Evolutionary conservation across 2,113 vertebrate genomes (phyloP).

Genomic region (Bambusicola thoracicus): DNA sequence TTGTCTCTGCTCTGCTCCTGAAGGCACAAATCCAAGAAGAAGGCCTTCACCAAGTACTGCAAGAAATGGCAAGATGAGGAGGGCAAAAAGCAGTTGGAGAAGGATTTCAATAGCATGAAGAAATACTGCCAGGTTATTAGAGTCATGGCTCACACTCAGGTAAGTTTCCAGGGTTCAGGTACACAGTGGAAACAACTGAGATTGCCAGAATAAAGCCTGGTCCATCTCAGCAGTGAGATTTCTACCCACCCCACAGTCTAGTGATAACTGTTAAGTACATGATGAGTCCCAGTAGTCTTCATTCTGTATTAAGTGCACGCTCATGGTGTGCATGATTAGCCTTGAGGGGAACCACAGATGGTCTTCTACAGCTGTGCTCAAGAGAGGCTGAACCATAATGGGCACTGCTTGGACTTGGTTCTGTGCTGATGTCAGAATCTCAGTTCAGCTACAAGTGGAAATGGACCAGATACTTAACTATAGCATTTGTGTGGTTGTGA

Average conservation of each 20-base stretch:
- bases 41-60: slow-evolving; percentile 99
- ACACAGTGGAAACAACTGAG: not conserved
- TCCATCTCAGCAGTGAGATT: not conserved
- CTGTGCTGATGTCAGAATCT: rapidly evolving
- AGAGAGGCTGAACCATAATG: not conserved
- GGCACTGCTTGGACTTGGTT: not conserved
- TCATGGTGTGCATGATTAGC: not conserved
- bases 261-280: not conserved
- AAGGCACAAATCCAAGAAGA: slow-evolving; percentile 99
- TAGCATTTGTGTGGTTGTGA: not conserved
- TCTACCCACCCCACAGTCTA: not conserved
- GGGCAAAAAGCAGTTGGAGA: slow-evolving; percentile 98
- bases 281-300: not conserved
- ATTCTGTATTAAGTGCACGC: not conserved
- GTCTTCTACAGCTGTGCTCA: not conserved
- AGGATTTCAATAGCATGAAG: slow-evolving; percentile 96
- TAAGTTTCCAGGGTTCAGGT: slow-evolving; percentile 51
- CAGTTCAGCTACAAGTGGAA: not conserved
- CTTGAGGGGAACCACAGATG: not conserved
- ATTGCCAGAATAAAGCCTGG: not conserved
- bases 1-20: slow-evolving; percentile 76
- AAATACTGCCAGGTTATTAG: slow-evolving; percentile 97
- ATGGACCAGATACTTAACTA: not conserved
- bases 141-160: slow-evolving; percentile 95
- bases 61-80: slow-evolving; percentile 99